Base-by-base conservation (phyloP, 2,797 vertebrate species). In the Mus spretus region DNA sequence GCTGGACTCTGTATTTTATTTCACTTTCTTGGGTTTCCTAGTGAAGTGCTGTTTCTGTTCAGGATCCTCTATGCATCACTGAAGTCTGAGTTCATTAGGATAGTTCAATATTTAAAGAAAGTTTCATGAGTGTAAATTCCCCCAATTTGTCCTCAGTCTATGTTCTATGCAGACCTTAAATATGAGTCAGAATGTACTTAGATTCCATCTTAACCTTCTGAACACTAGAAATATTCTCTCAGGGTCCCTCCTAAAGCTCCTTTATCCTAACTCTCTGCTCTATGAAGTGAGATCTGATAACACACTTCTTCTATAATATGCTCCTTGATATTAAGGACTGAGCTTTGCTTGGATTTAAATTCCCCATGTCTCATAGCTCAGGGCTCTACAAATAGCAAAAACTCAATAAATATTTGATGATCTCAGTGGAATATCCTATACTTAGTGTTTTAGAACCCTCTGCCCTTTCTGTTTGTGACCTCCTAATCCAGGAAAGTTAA, bases 401-500 rank as follows among this genome's bases (percentile, higher is more conserved):
- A 61, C 24, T 26, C 75, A 88, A 78, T 89, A 90, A 95, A 75
- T 95, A 93, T 88, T 95, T 55, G 22, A 94, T 96, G 3, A 67
- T 92, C 61, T 83, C 87, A n/a, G 10, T 88, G 90, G 96, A 87
- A 63, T 40, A 96, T 55, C 11, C 19, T 87, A 85, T 96, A 74
- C 89, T 97, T 93, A 95, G 37, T 89, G 59, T 63, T 80, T 93
- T 83, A 26, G 89, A 72, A 82, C 40, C 19, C 80, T 95, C 95
- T 96, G 24, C 19, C 26, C 78, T 96, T 94, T 97, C 77, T 96
- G 59, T 85, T 84, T 92, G 9, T 96, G 77, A 85, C 22, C 37
- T 80, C 17, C 82, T 95, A 97, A 93, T 94, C 55, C 91, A 95
- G 85, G 20, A 85, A 86, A 97, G 47, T 95, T 97, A 50, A 93